Conservation (phyloP, 2,113 vertebrate genomes). For the Cryptomyrus ogoouensis region DNA sequence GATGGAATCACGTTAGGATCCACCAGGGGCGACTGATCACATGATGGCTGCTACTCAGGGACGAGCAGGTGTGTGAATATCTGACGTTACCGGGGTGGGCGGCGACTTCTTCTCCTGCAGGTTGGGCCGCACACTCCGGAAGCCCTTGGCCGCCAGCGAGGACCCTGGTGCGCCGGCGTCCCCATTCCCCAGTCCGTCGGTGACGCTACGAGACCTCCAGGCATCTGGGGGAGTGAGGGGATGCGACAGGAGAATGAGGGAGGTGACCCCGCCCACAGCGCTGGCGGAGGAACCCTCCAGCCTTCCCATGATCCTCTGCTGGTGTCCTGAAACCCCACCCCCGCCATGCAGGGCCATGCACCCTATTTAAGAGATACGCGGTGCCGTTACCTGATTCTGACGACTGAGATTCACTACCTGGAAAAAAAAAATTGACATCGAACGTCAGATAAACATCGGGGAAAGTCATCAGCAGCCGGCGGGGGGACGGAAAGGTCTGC, state of each 20-base stretch:
- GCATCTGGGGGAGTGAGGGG: constrained; percentile 59
- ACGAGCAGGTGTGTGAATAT: not conserved
- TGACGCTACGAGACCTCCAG: constrained; percentile 75
- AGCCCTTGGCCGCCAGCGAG: constrained; percentile 92
- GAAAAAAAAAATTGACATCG: constrained; percentile 27
- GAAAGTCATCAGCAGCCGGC: not conserved
- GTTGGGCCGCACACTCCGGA: constrained; percentile 87
- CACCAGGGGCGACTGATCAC: not conserved
- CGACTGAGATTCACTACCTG: constrained; percentile 83
- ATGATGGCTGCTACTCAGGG: not conserved
- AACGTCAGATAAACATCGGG: not conserved
- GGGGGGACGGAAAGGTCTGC: not conserved
- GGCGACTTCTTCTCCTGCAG: constrained; percentile 88
- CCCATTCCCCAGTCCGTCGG: constrained; percentile 79
- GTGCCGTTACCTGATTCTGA: constrained; percentile 79
- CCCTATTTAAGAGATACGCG: not conserved
- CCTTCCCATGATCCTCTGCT: not conserved
- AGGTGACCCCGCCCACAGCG: not conserved
- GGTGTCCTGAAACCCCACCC: not conserved
- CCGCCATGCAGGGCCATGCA: not conserved
- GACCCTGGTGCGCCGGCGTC: constrained; percentile 73
- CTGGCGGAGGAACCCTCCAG: not conserved
- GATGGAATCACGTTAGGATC: not conserved
- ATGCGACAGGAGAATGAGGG: not conserved
- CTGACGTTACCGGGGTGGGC: constrained; percentile 72